Evolutionary conservation across 2,888 invertebrate species (phyloP).

Genomic region (Dromius quadrimaculatus): DNA sequence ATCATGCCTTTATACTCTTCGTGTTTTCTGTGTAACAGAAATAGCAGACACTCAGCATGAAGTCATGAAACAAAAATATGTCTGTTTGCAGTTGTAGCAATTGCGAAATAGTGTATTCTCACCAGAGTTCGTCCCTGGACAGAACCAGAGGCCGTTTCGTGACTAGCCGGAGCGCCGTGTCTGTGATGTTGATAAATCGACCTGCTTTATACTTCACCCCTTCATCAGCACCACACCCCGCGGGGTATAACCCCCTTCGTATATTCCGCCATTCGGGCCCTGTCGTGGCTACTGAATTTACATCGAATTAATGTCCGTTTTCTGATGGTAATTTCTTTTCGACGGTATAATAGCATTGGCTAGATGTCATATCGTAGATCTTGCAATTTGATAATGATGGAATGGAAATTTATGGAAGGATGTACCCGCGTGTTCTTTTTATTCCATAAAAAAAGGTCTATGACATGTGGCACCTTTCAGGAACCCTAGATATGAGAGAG

Average conservation of each 20-base stretch:
- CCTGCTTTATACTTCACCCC: conserved; percentile 45
- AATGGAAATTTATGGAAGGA: conserved; percentile 42
- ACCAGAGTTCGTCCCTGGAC: neutral
- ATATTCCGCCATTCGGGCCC: conserved; percentile 9
- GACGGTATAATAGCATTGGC: conserved; percentile 42
- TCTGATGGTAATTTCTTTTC: conserved; percentile 52
- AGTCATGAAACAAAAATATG: no score
- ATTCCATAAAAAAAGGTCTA: conserved; percentile 25
- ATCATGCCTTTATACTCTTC: no score
- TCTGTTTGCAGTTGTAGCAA: neutral
- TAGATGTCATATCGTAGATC: conserved; percentile 40
- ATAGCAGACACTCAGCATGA: no score
- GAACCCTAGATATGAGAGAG: no score
- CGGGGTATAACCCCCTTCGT: conserved; percentile 30
- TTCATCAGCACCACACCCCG: conserved; percentile 10
- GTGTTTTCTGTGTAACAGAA: no score
- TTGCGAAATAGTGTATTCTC: neutral
- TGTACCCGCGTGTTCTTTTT: conserved; percentile 28
- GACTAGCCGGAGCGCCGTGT: conserved; percentile 41
- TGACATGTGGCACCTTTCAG: conserved; percentile 25
- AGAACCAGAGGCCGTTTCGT: conserved; percentile 15
- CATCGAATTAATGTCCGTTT: conserved; percentile 51
- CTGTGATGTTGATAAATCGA: conserved; percentile 50
- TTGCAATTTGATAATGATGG: conserved; percentile 42
- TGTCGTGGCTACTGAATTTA: conserved; percentile 48